A percentile compares a stretch with the other conserved stretches of the same genome.
phyloP scores from a whole-genome alignment of 2,797 vertebrate species.

The Thaleichthys pacificus region DNA sequence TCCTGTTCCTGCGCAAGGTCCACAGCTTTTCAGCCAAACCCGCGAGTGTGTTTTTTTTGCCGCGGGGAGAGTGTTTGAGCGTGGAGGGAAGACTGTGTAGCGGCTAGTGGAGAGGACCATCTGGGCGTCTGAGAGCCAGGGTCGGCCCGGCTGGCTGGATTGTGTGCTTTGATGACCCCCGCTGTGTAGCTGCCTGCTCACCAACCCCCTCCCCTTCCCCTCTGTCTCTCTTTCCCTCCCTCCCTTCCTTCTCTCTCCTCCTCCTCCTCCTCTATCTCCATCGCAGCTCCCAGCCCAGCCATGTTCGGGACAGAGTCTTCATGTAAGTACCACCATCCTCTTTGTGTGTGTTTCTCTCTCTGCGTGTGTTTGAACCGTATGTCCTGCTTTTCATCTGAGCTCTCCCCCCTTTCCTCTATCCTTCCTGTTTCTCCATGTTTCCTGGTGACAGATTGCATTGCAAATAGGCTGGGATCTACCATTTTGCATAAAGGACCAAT shows the following conservation, averaged over 20 bases:
- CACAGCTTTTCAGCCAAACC: slow-evolving; percentile 15
- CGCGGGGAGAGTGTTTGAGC: not conserved
- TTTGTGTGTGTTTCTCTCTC: slow-evolving; percentile 39
- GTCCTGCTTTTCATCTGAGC: slow-evolving; percentile 11
- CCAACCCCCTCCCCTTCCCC: slow-evolving; percentile 69
- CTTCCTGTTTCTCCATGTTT: slow-evolving; percentile 62
- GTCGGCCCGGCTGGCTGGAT: slow-evolving; percentile 72
- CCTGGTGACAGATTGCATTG: slow-evolving; percentile 58
- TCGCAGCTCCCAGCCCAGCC: slow-evolving; percentile 91
- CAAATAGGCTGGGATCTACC: slow-evolving; percentile 64
- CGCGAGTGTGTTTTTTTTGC: slow-evolving; percentile 4
- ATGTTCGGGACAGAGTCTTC: slow-evolving; percentile 99
- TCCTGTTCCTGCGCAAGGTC: not conserved
- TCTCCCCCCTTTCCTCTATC: slow-evolving; percentile 9
- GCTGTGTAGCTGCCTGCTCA: slow-evolving; percentile 91
- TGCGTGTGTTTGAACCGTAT: slow-evolving; percentile 17
- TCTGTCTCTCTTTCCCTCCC: slow-evolving; percentile 48
- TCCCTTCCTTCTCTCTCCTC: slow-evolving; percentile 55
- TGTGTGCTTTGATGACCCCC: slow-evolving; percentile 94
- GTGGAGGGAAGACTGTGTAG: slow-evolving; percentile 35
- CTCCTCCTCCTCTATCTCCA: slow-evolving; percentile 67
- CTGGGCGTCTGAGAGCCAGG: slow-evolving; percentile 76
- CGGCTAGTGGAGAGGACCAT: slow-evolving; percentile 43
- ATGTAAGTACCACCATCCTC: slow-evolving; percentile 88
- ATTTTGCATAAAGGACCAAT: slow-evolving; percentile 65